Base-by-base conservation (phyloP, 1,140 invertebrate species). In the Himalopsyche phryganea region DNA sequence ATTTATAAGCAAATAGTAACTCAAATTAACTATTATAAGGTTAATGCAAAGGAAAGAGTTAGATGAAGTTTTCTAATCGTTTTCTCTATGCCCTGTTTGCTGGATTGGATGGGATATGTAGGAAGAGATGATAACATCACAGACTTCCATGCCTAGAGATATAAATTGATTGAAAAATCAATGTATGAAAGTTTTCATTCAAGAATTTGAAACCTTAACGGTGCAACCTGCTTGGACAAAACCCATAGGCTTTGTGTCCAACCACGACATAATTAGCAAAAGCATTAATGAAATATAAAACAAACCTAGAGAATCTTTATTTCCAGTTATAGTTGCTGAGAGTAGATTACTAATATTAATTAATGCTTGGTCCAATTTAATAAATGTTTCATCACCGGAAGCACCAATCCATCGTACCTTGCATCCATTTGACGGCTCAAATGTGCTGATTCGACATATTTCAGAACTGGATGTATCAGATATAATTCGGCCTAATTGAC, bases 391-490 rank as follows among this genome's bases (percentile, higher is more conserved):
- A 78, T 98, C 95, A 0, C 91, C 94, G 23, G 92, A 92, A 14
- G 95, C 95, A 1, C 90, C 88, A 20, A 98, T 84, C 93, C 93
- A 97, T 1, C 91, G 94, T 0, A 94, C 95, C 68, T 90, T 84
- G 63, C 92, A 84, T 5, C 85, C 88, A 78, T 84, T 83, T 41
- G 82, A 80, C 0, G 88, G 84, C 0, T 91, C 91, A 41, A 92
- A 79, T 9, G 23, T 28, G 40, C 90, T 28, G 9, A 28, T 28
- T 5, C 23, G 85, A 9, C 91, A 86, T 7, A 98, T 86, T 14
- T 83, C 76, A 9, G 23, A 28, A 9, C 23, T 28, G 23, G 23
- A 28, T 28, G 23, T 5, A 3, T 28, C 23, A 28, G 23, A 28
- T 28, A 28, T 28, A 28, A 38, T 48, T 14, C 61, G 13, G 1